phyloP scores from a whole-genome alignment of 2,797 vertebrate genomes.

The Rhabdomys pumilio region DNA sequence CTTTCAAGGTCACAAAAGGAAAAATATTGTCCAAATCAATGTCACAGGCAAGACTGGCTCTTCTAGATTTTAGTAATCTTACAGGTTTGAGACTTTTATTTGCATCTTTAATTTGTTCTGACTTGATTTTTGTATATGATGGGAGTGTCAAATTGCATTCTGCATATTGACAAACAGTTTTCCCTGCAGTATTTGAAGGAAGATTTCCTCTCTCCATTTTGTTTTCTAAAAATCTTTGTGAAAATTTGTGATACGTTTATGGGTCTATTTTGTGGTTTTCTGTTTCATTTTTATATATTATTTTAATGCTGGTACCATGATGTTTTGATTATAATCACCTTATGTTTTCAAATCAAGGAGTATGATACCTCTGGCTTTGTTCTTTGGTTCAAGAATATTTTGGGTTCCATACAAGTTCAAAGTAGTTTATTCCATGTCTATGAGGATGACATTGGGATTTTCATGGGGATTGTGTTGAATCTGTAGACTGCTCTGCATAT shows the following conservation, averaged over 20 bases:
- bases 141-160: neutral
- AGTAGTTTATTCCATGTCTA: neutral
- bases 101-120: neutral
- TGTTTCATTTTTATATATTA: neutral
- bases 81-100: neutral
- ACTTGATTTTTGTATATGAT: neutral
- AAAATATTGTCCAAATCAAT: neutral
- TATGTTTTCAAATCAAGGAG: constrained; percentile 45
- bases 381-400: constrained; percentile 2
- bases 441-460: neutral
- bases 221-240: neutral
- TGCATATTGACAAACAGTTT: neutral
- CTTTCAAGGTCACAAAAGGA: neutral
- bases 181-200: neutral
- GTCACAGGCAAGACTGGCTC: neutral
- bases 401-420: constrained; percentile 10
- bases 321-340: constrained; percentile 35
- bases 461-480: neutral
- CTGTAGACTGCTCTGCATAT: neutral
- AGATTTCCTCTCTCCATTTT: neutral
- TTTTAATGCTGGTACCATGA: neutral
- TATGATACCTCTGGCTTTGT: neutral
- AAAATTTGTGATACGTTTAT: neutral
- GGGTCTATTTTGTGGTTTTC: neutral
- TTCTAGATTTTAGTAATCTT: neutral